Percentiles rank a stretch among this genome's conserved stretches.
phyloP scores from a whole-genome alignment of 2,888 invertebrate species.

The Argyresthia goedartella region DNA sequence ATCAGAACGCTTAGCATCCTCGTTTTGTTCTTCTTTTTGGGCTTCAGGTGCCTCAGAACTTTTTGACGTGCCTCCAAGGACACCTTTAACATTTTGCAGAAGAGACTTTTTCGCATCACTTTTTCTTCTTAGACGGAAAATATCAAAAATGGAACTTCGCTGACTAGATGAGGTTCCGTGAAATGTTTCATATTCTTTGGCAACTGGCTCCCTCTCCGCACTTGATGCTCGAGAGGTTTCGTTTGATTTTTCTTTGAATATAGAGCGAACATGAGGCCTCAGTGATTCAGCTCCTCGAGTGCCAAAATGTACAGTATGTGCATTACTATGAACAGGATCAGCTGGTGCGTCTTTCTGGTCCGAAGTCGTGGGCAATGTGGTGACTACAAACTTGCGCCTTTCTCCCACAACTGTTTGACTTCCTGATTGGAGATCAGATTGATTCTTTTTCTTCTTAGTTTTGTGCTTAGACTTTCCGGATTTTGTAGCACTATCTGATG shows the following conservation, averaged over 20 bases:
- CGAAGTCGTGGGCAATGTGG: slow-evolving; percentile 44
- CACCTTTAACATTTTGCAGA: slow-evolving; percentile 35
- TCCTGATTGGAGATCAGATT: slow-evolving; percentile 34
- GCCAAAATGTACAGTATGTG: slow-evolving; percentile 64
- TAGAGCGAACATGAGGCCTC: slow-evolving; percentile 54
- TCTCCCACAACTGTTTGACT: slow-evolving; percentile 58
- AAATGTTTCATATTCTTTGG: slow-evolving; percentile 62
- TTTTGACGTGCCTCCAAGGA: slow-evolving; percentile 28
- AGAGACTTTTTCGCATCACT: slow-evolving; percentile 56
- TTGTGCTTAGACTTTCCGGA: slow-evolving; percentile 56
- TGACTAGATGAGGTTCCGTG: slow-evolving; percentile 62
- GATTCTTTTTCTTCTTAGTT: slow-evolving; percentile 52
- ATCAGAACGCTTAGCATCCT: slow-evolving; percentile 51
- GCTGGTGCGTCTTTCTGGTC: slow-evolving; percentile 34
- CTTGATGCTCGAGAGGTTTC: slow-evolving; percentile 51
- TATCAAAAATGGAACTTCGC: slow-evolving; percentile 64
- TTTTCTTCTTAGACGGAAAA: slow-evolving; percentile 59
- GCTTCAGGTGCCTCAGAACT: slow-evolving; percentile 43
- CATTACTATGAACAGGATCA: slow-evolving; percentile 44
- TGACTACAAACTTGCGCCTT: slow-evolving; percentile 55
- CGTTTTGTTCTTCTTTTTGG: slow-evolving; percentile 37
- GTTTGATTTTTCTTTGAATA: slow-evolving; percentile 50
- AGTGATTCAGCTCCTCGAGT: slow-evolving; percentile 60
- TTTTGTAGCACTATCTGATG: slow-evolving; percentile 47
- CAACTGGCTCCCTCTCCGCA: slow-evolving; percentile 43